phyloP scores from a whole-genome alignment of 2,797 vertebrate genomes.

The Phaenicophaeus curvirostris region DNA sequence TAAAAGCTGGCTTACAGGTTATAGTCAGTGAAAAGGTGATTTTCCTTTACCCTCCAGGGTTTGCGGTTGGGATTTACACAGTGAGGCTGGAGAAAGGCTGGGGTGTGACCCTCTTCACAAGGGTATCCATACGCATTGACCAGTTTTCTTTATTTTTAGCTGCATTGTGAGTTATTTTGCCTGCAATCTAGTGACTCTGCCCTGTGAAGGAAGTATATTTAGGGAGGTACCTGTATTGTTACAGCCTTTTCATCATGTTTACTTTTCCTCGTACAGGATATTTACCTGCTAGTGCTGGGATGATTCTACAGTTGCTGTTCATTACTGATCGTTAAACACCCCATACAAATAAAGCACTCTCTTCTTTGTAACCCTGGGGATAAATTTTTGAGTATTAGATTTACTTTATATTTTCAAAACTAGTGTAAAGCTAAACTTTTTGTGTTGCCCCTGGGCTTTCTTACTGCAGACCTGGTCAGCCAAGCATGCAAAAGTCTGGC shows the following conservation, averaged over 20 bases:
- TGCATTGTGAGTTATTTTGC: not conserved
- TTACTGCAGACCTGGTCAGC: not conserved
- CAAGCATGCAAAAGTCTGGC: conserved; percentile 32
- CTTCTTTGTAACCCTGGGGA: not conserved
- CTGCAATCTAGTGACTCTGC: not conserved
- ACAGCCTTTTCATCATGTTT: not conserved
- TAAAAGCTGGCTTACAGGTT: not conserved
- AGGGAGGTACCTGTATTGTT: not conserved
- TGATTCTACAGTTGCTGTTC: not conserved
- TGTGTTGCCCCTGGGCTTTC: not conserved
- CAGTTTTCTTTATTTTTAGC: not conserved
- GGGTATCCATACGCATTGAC: not conserved
- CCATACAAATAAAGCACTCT: not conserved
- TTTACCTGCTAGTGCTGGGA: not conserved
- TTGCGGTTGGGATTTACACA: not conserved
- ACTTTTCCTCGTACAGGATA: not conserved
- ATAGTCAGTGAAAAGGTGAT: not conserved
- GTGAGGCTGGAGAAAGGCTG: not conserved
- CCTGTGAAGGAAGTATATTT: not conserved
- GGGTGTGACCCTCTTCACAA: not conserved
- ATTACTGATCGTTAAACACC: not conserved
- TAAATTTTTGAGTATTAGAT: not conserved
- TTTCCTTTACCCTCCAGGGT: not conserved
- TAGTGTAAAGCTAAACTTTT: not conserved
- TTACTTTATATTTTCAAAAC: not conserved